phyloP scores from a whole-genome alignment of 1,140 invertebrate species.

The Adoxophyes honmai region DNA sequence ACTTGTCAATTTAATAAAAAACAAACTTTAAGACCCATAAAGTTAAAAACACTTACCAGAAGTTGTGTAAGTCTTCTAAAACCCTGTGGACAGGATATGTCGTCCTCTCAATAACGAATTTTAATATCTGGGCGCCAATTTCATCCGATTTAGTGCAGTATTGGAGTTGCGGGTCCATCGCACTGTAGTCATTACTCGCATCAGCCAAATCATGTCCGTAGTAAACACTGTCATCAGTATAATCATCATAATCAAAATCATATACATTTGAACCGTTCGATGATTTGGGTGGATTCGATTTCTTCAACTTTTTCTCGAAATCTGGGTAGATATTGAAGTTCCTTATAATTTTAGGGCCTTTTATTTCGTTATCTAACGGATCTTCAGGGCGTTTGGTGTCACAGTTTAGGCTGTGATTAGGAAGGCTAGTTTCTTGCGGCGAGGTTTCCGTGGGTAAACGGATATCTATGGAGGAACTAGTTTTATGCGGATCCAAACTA shows the following conservation, averaged over 20 bases:
- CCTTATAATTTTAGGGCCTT: slow-evolving; percentile 41
- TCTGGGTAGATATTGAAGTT: slow-evolving; percentile 40
- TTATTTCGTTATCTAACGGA: neutral
- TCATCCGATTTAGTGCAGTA: too few relatives aligned
- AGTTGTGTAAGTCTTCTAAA: too few relatives aligned
- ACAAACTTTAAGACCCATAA: too few relatives aligned
- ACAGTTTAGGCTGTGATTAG: too few relatives aligned
- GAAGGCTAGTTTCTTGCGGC: neutral
- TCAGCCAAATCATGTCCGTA: slow-evolving; percentile 19
- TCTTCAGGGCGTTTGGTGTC: neutral
- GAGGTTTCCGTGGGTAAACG: too few relatives aligned
- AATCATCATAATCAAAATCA: slow-evolving; percentile 6
- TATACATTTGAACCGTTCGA: slow-evolving; percentile 14
- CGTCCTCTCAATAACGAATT: too few relatives aligned
- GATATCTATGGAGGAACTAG: neutral
- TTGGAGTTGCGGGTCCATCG: too few relatives aligned
- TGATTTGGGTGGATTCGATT: slow-evolving; percentile 11
- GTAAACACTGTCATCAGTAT: slow-evolving; percentile 15
- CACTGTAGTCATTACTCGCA: slow-evolving; percentile 14
- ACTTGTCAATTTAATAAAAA: too few relatives aligned
- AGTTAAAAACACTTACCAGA: too few relatives aligned
- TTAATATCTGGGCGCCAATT: too few relatives aligned
- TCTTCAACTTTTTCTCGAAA: slow-evolving; percentile 44
- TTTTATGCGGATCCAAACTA: slow-evolving; percentile 26
- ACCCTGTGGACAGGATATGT: too few relatives aligned